Conservation (phyloP, 1,140 invertebrate species). For the Drosophila grimshawi region DNA sequence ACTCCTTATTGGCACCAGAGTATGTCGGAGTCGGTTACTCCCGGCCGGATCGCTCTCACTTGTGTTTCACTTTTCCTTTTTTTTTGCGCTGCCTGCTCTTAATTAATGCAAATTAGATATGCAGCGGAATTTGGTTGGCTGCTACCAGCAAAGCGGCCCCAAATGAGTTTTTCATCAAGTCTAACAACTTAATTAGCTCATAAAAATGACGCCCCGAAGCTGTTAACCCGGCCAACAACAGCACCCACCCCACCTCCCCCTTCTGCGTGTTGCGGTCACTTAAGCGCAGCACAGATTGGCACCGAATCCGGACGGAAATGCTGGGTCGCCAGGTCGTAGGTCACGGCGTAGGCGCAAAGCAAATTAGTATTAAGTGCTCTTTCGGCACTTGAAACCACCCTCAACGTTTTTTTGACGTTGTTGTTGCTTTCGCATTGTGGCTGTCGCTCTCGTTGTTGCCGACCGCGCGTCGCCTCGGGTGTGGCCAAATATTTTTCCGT, state of each 20-base stretch:
- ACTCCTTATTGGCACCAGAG: too few species aligned
- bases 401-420: constrained; percentile 19
- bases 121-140: constrained; percentile 37
- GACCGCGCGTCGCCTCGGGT: constrained; percentile 64
- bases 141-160: constrained; percentile 28
- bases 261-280: constrained; percentile 73
- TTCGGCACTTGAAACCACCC: constrained; percentile 70
- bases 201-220: constrained; percentile 77
- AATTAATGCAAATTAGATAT: constrained; percentile 83
- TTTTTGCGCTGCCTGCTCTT: constrained; percentile 33
- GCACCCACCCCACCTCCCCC: background rate
- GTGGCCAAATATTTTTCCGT: constrained; percentile 80
- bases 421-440: constrained; percentile 29
- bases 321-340: constrained; percentile 66
- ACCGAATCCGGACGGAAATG: constrained; percentile 73
- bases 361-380: constrained; percentile 83
- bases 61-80: constrained; percentile 2
- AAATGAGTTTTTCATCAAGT: constrained; percentile 82
- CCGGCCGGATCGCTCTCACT: too few species aligned
- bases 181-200: constrained; percentile 83
- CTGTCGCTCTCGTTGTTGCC: constrained; percentile 34
- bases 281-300: constrained; percentile 78
- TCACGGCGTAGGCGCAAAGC: constrained; percentile 79
- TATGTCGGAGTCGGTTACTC: too few species aligned
- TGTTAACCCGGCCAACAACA: constrained; percentile 59